Evolutionary conservation across 2,797 vertebrate genomes (phyloP).

Genomic region (Uromys caudimaculatus): DNA sequence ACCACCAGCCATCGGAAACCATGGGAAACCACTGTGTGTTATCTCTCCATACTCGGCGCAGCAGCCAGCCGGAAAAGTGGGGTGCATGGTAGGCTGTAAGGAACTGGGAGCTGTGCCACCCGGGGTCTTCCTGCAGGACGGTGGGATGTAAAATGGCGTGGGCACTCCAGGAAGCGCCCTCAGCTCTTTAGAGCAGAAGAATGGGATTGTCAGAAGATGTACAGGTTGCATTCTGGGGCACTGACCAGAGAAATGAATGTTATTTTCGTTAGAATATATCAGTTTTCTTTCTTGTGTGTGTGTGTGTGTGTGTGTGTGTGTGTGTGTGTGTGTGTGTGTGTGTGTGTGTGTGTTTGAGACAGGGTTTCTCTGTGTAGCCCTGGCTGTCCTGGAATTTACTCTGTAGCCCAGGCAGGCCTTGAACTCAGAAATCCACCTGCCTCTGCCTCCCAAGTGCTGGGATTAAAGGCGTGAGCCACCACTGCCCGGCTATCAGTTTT

Average conservation of each 20-base stretch:
- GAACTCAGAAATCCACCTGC: too few species aligned
- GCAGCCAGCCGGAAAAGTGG: not conserved
- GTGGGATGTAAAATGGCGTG: not conserved
- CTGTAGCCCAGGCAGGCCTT: too few species aligned
- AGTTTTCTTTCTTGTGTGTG: too few species aligned
- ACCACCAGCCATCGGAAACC: not conserved
- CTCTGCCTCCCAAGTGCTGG: too few species aligned
- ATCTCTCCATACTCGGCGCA: not conserved
- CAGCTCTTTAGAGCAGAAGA: not conserved
- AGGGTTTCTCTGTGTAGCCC: too few species aligned
- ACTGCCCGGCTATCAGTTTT: too few species aligned
- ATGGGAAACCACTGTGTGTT: not conserved
- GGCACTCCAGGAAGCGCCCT: not conserved
- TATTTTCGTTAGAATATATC: not conserved
- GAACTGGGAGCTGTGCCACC: not conserved
- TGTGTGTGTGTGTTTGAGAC: too few species aligned
- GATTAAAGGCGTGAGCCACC: too few species aligned
- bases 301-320: too few species aligned
- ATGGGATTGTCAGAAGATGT: not conserved
- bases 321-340: too few species aligned
- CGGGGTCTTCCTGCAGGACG: not conserved
- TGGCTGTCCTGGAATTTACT: too few species aligned
- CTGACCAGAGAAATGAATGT: constrained; percentile 40
- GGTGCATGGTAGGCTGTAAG: not conserved
- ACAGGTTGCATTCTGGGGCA: not conserved